Percentiles rank a stretch among this genome's conserved stretches.
These are phyloP conservation scores for Odontomachus brunneus DNA, from an alignment of 1,140 invertebrate species.

Conservation along the genomic window DNA sequence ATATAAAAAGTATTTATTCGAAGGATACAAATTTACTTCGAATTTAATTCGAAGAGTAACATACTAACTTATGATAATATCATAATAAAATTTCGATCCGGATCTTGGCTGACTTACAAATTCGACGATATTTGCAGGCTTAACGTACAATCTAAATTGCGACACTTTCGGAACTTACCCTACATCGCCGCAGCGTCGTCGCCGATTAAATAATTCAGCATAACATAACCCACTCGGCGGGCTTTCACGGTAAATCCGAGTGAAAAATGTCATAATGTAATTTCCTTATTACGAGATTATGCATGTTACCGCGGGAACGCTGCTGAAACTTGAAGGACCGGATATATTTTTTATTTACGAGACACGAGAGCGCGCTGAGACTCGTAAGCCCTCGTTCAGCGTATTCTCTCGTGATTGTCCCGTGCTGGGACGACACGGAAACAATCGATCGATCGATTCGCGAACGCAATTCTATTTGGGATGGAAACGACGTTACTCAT, in stretches of 20 bases:
- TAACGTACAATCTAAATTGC: no score
- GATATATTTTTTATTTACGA: conserved; percentile 11
- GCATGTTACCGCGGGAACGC: neutral
- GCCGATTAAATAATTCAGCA: conserved; percentile 51
- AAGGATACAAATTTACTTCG: no score
- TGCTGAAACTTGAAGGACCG: neutral
- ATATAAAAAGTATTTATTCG: no score
- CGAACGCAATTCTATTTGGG: neutral
- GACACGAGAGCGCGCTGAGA: neutral
- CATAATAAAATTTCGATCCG: no score
- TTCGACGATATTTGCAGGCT: no score
- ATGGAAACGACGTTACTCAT: neutral
- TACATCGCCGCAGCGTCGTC: conserved; percentile 2
- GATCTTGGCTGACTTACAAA: no score
- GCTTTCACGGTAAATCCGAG: conserved; percentile 7
- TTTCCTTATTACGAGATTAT: conserved; percentile 27
- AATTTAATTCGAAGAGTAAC: no score
- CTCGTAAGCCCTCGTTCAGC: neutral
- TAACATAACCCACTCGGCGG: conserved; percentile 5
- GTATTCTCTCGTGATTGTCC: neutral
- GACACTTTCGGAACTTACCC: no score
- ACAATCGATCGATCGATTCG: no score
- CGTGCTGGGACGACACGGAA: no score
- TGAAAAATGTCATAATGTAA: conserved; percentile 10
- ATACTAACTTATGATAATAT: no score